Conservation (phyloP, 2,797 vertebrate species). For the Alosa sapidissima region DNA sequence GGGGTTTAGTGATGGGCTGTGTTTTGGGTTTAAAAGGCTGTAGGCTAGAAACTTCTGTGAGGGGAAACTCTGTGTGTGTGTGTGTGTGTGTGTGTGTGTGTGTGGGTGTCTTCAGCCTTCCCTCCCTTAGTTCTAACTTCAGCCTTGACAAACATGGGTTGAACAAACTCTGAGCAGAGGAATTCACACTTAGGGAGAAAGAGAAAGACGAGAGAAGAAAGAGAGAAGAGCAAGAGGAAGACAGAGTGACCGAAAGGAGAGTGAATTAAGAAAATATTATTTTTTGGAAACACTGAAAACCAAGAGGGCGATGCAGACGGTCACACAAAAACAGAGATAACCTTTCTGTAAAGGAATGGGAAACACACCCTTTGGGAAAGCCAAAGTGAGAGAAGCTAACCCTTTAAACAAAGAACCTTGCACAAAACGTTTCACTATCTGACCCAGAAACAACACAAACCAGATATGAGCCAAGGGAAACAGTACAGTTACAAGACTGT, state of each 20-base stretch:
- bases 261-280: background rate
- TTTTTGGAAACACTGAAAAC: background rate
- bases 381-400: background rate
- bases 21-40: background rate
- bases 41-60: background rate
- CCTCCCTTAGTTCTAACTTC: constrained; percentile 16
- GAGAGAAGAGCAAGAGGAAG: background rate
- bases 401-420: background rate
- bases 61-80: too few species aligned
- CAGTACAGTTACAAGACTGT: background rate
- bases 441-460: constrained; percentile 17
- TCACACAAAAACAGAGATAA: constrained; percentile 6
- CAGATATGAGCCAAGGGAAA: background rate
- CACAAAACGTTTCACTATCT: background rate
- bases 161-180: background rate
- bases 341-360: background rate
- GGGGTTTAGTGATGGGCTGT: background rate
- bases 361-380: background rate
- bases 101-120: background rate
- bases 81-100: background rate
- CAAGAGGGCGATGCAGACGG: background rate
- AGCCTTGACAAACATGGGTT: constrained; percentile 11
- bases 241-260: background rate
- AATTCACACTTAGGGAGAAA: background rate
- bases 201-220: background rate